A percentile compares a stretch with the other conserved stretches of the same genome.
Evolutionary conservation across 1,140 invertebrate species (phyloP).

Genomic region (Diplogasteroides magnus): DNA sequence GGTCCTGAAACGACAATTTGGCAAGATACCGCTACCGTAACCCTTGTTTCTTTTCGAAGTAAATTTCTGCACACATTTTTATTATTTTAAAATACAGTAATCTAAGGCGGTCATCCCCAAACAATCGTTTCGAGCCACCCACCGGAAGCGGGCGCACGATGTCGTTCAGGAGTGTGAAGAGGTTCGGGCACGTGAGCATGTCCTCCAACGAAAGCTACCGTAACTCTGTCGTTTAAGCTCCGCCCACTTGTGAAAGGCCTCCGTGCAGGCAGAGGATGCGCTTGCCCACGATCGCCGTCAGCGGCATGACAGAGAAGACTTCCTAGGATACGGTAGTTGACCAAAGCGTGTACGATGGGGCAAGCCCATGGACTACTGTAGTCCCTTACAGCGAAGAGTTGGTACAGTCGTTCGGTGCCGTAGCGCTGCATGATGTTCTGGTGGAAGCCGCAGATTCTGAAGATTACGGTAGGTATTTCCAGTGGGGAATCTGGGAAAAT

Average conservation of each 20-base stretch:
- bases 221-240: constrained; percentile 66
- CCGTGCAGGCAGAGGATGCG: constrained; percentile 44
- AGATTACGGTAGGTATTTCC: neutral
- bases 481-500: constrained; percentile 2
- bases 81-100: no score
- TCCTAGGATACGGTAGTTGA: constrained; percentile 56
- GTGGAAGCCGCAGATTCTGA: constrained; percentile 39
- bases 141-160: no score
- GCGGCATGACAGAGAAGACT: constrained; percentile 42
- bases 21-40: no score
- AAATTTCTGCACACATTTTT: no score
- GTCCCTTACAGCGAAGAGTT: no score
- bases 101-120: no score
- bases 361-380: no score
- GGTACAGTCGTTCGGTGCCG: constrained; percentile 7
- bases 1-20: no score
- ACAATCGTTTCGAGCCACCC: no score
- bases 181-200: constrained; percentile 34
- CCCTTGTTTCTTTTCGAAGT: no score
- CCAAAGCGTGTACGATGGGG: no score
- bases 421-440: constrained; percentile 29
- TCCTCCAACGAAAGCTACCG: no score
- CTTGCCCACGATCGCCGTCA: constrained; percentile 39
- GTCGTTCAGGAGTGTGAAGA: constrained; percentile 12
- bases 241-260: constrained; percentile 63